Evolutionary conservation across 2,113 vertebrate species (phyloP).

Genomic region (Pseudorasbora parva): DNA sequence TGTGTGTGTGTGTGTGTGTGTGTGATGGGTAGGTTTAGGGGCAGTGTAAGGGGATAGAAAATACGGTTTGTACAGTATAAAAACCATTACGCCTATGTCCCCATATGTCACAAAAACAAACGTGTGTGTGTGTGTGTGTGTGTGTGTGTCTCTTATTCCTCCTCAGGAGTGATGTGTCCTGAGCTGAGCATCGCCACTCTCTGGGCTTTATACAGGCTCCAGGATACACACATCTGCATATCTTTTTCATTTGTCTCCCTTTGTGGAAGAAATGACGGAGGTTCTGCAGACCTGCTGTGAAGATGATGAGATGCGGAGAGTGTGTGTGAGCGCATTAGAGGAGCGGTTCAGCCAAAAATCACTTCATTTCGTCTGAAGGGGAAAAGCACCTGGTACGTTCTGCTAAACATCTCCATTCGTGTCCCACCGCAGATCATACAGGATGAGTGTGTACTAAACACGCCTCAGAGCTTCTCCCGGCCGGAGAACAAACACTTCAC

Average conservation of each 20-base stretch:
- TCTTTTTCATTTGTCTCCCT: slow-evolving; percentile 5
- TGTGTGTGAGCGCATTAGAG: background rate
- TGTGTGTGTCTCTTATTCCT: too few species aligned
- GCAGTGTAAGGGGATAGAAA: too few species aligned
- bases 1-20: too few species aligned
- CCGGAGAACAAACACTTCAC: too few species aligned
- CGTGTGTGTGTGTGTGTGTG: too few species aligned
- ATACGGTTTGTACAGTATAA: too few species aligned
- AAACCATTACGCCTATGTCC: too few species aligned
- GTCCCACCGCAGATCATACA: background rate
- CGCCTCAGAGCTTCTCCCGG: background rate
- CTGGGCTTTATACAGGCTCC: slow-evolving; percentile 19
- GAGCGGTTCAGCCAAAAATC: slow-evolving; percentile 6
- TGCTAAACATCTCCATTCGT: background rate
- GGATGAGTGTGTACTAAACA: background rate
- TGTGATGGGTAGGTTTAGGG: too few species aligned
- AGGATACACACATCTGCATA: slow-evolving; percentile 26
- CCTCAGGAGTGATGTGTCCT: background rate
- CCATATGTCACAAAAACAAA: too few species aligned
- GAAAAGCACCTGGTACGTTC: background rate
- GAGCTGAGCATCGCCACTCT: background rate
- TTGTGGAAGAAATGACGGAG: slow-evolving; percentile 29
- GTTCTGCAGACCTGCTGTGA: slow-evolving; percentile 35
- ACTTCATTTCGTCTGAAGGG: background rate
- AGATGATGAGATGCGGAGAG: slow-evolving; percentile 26